Evolutionary conservation across 2,113 vertebrate genomes (phyloP).

Genomic region (Regulus satrapa): DNA sequence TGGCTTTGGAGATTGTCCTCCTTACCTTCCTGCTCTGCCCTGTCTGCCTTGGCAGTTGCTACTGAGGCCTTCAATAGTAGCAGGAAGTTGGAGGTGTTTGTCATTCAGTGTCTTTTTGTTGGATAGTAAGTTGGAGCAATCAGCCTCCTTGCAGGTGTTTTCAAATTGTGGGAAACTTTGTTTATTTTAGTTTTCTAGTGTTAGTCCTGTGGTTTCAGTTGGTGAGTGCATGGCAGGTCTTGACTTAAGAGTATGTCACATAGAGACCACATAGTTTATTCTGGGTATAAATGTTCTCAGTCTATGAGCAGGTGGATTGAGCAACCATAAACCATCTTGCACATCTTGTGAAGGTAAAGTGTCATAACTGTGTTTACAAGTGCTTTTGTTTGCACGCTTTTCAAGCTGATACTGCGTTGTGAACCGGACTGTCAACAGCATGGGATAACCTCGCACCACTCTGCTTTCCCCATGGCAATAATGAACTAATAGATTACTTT

Average conservation of each 20-base stretch:
- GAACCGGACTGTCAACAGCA: background rate
- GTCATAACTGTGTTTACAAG: background rate
- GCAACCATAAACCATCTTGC: background rate
- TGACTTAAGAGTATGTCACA: background rate
- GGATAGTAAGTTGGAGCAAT: background rate
- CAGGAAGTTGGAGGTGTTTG: background rate
- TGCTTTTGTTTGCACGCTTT: background rate
- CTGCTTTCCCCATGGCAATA: background rate
- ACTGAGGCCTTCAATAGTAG: background rate
- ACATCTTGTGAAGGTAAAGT: background rate
- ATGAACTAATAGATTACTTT: background rate
- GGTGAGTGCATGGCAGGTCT: background rate
- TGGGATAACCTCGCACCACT: background rate
- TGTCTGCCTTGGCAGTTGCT: background rate
- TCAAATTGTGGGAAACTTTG: background rate
- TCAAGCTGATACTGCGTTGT: background rate
- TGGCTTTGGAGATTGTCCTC: accelerated
- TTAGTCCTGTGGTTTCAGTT: background rate
- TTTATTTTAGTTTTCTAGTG: background rate
- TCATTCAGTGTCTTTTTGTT: background rate
- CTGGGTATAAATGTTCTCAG: background rate
- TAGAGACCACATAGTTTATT: background rate
- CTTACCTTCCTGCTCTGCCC: background rate
- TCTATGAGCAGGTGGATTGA: background rate
- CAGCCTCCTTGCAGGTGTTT: background rate